Conservation (phyloP, 1,140 invertebrate genomes). For the Drosophila pseudoobscura region DNA sequence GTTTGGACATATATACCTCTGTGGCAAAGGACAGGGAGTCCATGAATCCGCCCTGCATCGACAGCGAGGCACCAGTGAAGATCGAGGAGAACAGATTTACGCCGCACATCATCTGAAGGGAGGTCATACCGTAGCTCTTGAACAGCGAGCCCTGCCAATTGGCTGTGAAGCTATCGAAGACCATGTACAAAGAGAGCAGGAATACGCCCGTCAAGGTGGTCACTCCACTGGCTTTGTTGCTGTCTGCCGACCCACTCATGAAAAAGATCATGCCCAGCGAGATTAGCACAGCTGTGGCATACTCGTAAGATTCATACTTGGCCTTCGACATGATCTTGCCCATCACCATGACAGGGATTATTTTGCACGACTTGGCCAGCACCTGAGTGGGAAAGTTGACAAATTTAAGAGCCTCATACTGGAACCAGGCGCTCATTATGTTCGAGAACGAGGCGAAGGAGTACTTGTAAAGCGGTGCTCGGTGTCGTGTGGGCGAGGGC, state of each 20-base stretch:
- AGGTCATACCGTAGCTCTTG: conserved; percentile 90
- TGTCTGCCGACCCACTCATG: conserved; percentile 88
- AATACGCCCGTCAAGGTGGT: conserved; percentile 95
- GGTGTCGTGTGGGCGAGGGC: conserved; percentile 88
- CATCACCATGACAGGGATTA: conserved; percentile 98
- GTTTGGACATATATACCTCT: conserved; percentile 82
- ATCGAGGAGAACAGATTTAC: conserved; percentile 98
- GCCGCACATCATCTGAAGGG: conserved; percentile 98
- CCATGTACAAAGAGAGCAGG: conserved; percentile 94
- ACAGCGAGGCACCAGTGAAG: conserved; percentile 93
- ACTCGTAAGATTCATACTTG: conserved; percentile 97
- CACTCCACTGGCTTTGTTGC: conserved; percentile 85
- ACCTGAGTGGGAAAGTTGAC: conserved; percentile 99
- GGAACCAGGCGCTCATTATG: conserved; percentile 99
- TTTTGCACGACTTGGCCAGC: conserved; percentile 95
- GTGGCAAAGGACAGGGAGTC: conserved; percentile 91
- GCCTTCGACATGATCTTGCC: conserved; percentile 95
- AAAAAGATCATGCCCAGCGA: conserved; percentile 97
- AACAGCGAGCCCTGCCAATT: conserved; percentile 99
- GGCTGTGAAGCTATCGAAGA: conserved; percentile 98
- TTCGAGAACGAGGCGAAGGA: conserved; percentile 98
- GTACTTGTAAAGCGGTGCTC: conserved; percentile 97
- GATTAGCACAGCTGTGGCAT: conserved; percentile 94
- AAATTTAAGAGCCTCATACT: conserved; percentile 99
- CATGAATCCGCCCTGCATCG: conserved; percentile 93